Conservation (phyloP, 2,113 vertebrate genomes). For the Chloebia gouldiae region DNA sequence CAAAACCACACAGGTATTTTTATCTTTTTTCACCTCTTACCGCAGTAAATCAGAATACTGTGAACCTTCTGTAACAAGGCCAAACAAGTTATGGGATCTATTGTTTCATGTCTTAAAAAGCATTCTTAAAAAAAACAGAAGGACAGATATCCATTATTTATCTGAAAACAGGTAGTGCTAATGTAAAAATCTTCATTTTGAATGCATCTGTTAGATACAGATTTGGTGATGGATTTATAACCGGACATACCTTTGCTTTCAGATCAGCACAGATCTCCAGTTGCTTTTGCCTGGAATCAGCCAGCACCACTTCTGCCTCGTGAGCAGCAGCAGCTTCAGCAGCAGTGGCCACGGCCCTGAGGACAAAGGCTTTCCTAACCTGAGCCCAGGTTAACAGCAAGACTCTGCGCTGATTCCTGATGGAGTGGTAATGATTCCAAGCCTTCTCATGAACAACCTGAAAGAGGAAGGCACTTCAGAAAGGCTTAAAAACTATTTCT, state of each 20-base stretch:
- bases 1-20: background rate
- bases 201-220: background rate
- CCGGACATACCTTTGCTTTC: slow-evolving; percentile 81
- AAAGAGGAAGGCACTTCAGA: background rate
- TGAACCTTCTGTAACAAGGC: background rate
- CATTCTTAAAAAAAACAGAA: background rate
- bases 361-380: slow-evolving; percentile 75
- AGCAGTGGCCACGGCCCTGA: slow-evolving; percentile 69
- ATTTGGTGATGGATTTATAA: background rate
- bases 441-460: slow-evolving; percentile 80
- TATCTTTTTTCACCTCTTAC: background rate
- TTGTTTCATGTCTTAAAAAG: background rate
- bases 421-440: slow-evolving; percentile 73
- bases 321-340: slow-evolving; percentile 80
- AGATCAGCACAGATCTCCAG: slow-evolving; percentile 84
- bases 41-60: background rate
- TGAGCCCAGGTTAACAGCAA: slow-evolving; percentile 75
- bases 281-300: slow-evolving; percentile 77
- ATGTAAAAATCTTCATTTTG: background rate
- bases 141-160: background rate
- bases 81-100: background rate
- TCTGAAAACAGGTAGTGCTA: background rate
- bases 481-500: background rate
- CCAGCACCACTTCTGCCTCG: slow-evolving; percentile 72
- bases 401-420: slow-evolving; percentile 68